These are phyloP conservation scores for Folsomia candida DNA, from an alignment of 2,888 invertebrate genomes.

Conservation along the genomic window DNA sequence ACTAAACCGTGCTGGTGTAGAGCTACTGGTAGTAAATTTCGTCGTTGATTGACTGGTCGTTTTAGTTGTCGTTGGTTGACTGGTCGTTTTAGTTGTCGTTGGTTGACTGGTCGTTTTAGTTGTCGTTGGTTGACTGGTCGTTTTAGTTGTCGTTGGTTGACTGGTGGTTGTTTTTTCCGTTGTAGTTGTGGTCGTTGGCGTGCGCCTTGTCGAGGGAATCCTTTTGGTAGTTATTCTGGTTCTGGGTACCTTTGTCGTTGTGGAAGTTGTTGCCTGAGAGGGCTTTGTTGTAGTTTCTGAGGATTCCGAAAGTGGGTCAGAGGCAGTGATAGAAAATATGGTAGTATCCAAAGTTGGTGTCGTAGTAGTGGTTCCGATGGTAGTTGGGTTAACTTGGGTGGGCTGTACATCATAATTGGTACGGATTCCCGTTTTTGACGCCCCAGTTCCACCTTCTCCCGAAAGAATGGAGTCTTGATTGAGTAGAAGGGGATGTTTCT, in stretches of 20 bases:
- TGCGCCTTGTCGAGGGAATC: background rate
- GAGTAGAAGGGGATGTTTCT: slow-evolving; percentile 34
- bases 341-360: slow-evolving; percentile 1
- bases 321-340: background rate
- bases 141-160: too few species aligned
- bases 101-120: too few species aligned
- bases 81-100: too few species aligned
- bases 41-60: too few species aligned
- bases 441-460: slow-evolving; percentile 9
- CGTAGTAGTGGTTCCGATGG: slow-evolving; percentile 5
- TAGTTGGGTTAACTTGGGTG: background rate
- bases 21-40: background rate
- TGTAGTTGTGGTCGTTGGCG: background rate
- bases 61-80: too few species aligned
- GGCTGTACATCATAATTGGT: background rate
- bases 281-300: background rate
- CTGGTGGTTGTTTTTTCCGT: too few species aligned
- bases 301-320: background rate
- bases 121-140: too few species aligned
- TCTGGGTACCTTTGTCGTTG: background rate
- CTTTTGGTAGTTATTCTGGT: slow-evolving; percentile 9
- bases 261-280: background rate
- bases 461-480: slow-evolving; percentile 33
- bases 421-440: slow-evolving; percentile 22
- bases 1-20: background rate